Base-by-base conservation (phyloP, 2,797 vertebrate genomes). In the Dromococcyx pavoninus region DNA sequence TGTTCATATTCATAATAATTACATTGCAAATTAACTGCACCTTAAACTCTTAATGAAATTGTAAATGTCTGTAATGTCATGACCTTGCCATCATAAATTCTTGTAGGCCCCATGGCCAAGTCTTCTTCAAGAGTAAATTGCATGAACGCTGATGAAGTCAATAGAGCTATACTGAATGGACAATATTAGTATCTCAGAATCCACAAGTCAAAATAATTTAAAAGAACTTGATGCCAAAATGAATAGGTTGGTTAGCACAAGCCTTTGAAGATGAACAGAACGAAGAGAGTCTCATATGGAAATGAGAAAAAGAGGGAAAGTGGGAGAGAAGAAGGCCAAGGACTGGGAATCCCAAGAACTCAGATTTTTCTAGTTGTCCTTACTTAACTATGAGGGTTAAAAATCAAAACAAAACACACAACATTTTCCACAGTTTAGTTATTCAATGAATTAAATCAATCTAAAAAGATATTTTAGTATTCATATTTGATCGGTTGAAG, bases 11-110 rank as follows among this genome's bases (percentile, higher is more conserved):
- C n/a, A 33, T 74, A 57, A 77, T 30, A 89, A 71, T 74, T 72
- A 54, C 10, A 41, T 41, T 61, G 14, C 10, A 77, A 91, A 83
- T 69, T 67, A 39, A 22, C n/a, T 32, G 3, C 0, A 0, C 9
- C 46, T 83, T 83, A 66, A 85, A 85, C 43, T 77, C 35, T 57
- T 80, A 1, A 37, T 62, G 50, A 83, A 92, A 89, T 74, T 74
- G 69, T 66, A 84, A 87, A 91, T 64, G 27, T 17, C 23, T 91
- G 32, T 46, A 92, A 86, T 82, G 82, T 51, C 32, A 71, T 67
- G 58, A 83, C 41, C 18, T 80, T 89, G 41, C 27, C n/a, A 69
- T 65, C 41, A 65, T 72, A 91, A 83, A 77, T 80, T 80, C 53
- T 80, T 83, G 50, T 4, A 67, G 56, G 33, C 7, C 44, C 12